Evolutionary conservation across 2,888 invertebrate species (phyloP).

Genomic region (Cantharis nigra): DNA sequence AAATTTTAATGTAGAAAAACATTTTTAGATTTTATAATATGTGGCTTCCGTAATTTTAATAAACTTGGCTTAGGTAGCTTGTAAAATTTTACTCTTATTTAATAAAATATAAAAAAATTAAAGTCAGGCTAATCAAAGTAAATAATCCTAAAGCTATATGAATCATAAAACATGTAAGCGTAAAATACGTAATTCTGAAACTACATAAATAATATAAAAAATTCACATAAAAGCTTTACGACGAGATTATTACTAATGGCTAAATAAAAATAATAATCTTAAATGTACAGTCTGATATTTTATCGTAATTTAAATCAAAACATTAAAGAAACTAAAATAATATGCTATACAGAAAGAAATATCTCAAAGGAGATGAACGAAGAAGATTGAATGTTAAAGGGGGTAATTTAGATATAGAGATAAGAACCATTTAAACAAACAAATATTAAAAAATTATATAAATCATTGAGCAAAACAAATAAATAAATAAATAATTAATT

Average conservation of each 20-base stretch:
- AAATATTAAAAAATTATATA: too few relatives aligned
- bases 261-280: background rate
- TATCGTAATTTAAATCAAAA: background rate
- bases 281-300: background rate
- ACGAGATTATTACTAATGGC: background rate
- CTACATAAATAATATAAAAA: background rate
- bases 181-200: background rate
- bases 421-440: background rate
- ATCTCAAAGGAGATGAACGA: background rate
- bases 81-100: background rate
- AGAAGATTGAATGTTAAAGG: background rate
- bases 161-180: background rate
- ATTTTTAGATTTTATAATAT: background rate
- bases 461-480: too few relatives aligned
- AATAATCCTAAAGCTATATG: background rate
- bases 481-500: too few relatives aligned
- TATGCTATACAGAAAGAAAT: background rate
- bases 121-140: background rate
- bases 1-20: background rate
- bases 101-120: slow-evolving; percentile 1
- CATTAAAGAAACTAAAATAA: background rate
- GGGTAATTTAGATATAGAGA: background rate
- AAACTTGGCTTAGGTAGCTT: background rate
- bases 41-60: background rate
- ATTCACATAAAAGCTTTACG: background rate